Evolutionary conservation across 2,888 invertebrate genomes (phyloP).

Genomic region (Caenorhabditis sp.): DNA sequence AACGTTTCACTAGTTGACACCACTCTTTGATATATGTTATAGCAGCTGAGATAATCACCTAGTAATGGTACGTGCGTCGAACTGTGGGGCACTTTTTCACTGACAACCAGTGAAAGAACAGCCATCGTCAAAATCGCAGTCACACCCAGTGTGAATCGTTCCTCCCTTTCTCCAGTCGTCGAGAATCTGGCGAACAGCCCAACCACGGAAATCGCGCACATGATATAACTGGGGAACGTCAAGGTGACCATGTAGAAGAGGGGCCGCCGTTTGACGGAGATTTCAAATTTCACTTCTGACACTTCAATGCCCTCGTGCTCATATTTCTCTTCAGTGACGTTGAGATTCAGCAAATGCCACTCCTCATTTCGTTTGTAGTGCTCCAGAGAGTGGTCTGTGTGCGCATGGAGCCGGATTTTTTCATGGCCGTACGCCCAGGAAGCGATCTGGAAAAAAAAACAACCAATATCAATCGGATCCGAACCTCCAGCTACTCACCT

Average conservation of each 20-base stretch:
- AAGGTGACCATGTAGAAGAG: conserved; percentile 82
- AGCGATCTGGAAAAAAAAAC: conserved; percentile 76
- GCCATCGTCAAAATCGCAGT: conserved; percentile 82
- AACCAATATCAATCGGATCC: no score
- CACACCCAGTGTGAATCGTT: conserved; percentile 80
- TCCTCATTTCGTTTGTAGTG: conserved; percentile 80
- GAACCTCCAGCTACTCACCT: conserved; percentile 63
- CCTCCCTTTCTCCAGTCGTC: conserved; percentile 80
- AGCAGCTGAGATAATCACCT: conserved; percentile 65
- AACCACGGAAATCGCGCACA: conserved; percentile 81
- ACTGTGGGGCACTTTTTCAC: conserved; percentile 81
- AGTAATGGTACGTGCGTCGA: conserved; percentile 81
- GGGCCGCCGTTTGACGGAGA: conserved; percentile 79
- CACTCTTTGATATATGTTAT: background rate
- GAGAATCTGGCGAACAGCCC: conserved; percentile 81
- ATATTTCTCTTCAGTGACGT: conserved; percentile 76
- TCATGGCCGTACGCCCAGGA: conserved; percentile 81
- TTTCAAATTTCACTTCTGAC: conserved; percentile 79
- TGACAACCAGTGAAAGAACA: conserved; percentile 81
- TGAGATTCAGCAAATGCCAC: conserved; percentile 78
- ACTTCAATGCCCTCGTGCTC: conserved; percentile 81
- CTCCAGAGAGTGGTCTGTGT: conserved; percentile 77
- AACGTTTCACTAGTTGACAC: no score
- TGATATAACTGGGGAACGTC: conserved; percentile 80
- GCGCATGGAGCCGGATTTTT: conserved; percentile 79